Base-by-base conservation (phyloP, 2,113 vertebrate genomes). In the Eclectus roratus region DNA sequence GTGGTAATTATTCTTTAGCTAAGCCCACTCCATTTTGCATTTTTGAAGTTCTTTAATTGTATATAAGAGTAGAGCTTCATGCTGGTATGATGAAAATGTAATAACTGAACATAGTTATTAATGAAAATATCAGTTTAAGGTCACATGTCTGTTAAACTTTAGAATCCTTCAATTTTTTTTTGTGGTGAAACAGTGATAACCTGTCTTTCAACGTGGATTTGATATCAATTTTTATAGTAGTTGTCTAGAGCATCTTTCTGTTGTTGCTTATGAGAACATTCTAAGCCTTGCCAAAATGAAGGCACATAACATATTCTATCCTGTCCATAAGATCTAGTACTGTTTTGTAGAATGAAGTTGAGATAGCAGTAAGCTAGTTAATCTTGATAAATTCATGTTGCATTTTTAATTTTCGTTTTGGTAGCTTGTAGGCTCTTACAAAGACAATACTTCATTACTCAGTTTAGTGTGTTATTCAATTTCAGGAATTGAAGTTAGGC, bases 231-330 rank as follows among this genome's bases (percentile, higher is more conserved):
- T 83, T 91, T 65, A 17, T 43, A 37, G 50, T 50, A 72, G 4
- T 58, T 52, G 7, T 74, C 8, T 87, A 41, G 6, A 85, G 17
- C 2, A 9, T 8, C 5, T 63, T 91, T 95, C n/a, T 81, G 9
- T 17, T 49, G 10, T 85, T 90, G 23, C 29, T 64, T 81, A 53
- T 3, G 11, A 63, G 66, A 77, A 25, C 0, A 0, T 60, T 29
- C 25, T 68, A 46, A 80, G 21, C 49, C 68, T 80, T 65, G 46
- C 18, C 21, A 39, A 19, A 88, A n/a, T 43, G 33, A 80, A 88
- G 44, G 21, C 0, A 0, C 7, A 11, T 56, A 31, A 29, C 17
- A 76, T 61, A n/a, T 86, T 13, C 27, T 82, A 0, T 72, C 10
- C 21, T 70, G 50, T 66, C 46, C 23, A 3, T 43, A 49, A 49